A percentile compares a stretch with the other conserved stretches of the same genome.
Conservation (phyloP, 2,888 invertebrate species). For the Drosophila quinaria region DNA sequence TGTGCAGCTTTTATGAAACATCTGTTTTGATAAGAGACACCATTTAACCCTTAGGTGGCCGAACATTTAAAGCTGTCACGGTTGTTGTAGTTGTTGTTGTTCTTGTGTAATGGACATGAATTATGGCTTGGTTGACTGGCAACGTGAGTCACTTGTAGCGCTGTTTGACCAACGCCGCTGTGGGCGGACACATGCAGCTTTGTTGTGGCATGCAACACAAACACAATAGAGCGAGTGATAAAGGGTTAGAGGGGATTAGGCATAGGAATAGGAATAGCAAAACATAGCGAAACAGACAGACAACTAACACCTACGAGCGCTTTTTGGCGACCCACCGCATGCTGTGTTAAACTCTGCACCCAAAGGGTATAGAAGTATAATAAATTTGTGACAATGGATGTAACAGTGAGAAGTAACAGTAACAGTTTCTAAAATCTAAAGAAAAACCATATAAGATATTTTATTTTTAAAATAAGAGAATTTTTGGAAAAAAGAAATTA, state of each 20-base stretch:
- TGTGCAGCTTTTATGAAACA: constrained; percentile 54
- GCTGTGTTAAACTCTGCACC: constrained; percentile 16
- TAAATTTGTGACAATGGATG: background rate
- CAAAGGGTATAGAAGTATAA: background rate
- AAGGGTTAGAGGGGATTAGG: background rate
- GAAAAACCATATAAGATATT: too few relatives aligned
- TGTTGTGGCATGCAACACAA: constrained; percentile 74
- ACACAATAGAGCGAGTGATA: constrained; percentile 21
- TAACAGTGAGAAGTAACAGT: background rate
- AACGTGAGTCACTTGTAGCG: constrained; percentile 74
- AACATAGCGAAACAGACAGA: constrained; percentile 66
- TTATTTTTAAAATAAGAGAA: too few relatives aligned
- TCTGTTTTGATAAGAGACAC: constrained; percentile 63
- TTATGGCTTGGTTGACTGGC: constrained; percentile 64
- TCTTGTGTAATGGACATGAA: constrained; percentile 58
- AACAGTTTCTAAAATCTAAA: too few relatives aligned
- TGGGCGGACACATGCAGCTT: constrained; percentile 72
- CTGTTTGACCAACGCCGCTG: constrained; percentile 58
- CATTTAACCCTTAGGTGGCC: constrained; percentile 67
- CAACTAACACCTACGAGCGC: constrained; percentile 66
- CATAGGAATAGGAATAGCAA: constrained; percentile 29
- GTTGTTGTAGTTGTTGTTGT: constrained; percentile 23
- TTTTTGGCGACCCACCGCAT: constrained; percentile 67
- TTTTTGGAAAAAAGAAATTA: too few relatives aligned
- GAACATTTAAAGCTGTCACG: constrained; percentile 24